Conservation (phyloP, 2,113 vertebrate genomes). For the Perca flavescens region DNA sequence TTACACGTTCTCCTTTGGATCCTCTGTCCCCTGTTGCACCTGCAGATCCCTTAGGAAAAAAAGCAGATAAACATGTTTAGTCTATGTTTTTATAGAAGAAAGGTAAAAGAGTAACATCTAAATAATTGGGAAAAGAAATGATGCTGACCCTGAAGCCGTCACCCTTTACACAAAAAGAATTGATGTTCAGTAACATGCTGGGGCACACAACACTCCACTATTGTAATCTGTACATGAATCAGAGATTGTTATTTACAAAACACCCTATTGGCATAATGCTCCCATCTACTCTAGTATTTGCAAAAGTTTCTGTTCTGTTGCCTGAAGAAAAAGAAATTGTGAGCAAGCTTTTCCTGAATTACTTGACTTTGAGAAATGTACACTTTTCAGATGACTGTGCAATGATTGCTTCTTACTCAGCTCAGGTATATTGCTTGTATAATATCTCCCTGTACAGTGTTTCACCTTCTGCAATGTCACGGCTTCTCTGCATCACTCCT, state of each 20-base stretch:
- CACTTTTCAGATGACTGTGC: constrained; percentile 58
- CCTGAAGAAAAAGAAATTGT: constrained; percentile 3
- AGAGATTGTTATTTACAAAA: constrained; percentile 16
- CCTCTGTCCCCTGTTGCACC: constrained; percentile 94
- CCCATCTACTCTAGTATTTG: constrained; percentile 15
- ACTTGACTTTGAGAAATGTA: constrained; percentile 61
- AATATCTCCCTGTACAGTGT: constrained; percentile 62
- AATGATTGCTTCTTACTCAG: constrained; percentile 65
- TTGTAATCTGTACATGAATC: background rate
- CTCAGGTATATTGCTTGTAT: constrained; percentile 58
- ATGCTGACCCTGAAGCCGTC: constrained; percentile 13
- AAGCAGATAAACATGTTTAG: constrained; percentile 32
- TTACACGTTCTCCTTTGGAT: constrained; percentile 97
- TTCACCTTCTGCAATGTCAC: constrained; percentile 81
- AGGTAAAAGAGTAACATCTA: background rate
- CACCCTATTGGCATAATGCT: background rate
- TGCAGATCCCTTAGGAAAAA: constrained; percentile 85
- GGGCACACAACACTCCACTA: background rate
- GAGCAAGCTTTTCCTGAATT: constrained; percentile 27
- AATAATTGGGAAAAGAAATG: constrained; percentile 13
- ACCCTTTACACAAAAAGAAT: background rate
- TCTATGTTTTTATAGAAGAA: constrained; percentile 15
- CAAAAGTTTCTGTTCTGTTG: constrained; percentile 17
- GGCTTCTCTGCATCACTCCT: constrained; percentile 62
- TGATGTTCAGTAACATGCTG: constrained; percentile 21